phyloP scores from a whole-genome alignment of 2,113 vertebrate genomes.

The Turnix velox region DNA sequence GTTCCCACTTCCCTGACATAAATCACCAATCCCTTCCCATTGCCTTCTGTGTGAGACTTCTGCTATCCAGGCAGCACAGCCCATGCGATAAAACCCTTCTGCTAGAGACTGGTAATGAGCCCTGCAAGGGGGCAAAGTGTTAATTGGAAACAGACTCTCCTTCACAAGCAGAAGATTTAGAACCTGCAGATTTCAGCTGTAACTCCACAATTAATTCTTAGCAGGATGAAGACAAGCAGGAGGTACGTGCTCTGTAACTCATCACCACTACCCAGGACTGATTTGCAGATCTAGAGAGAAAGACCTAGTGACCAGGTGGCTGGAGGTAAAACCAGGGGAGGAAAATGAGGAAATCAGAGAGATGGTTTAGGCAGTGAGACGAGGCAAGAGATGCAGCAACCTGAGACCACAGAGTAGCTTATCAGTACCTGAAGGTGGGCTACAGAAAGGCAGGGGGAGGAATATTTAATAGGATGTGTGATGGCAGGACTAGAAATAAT shows the following conservation, averaged over 20 bases:
- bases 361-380: not conserved
- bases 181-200: not conserved
- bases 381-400: not conserved
- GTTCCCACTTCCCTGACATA: no score
- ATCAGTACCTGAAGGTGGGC: no score
- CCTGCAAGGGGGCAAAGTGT: not conserved
- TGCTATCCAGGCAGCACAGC: rapidly evolving
- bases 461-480: no score
- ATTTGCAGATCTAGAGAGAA: not conserved
- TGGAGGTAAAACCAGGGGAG: not conserved
- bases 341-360: not conserved
- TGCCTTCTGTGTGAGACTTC: rapidly evolving
- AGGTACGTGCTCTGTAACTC: rapidly evolving
- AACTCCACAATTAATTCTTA: not conserved
- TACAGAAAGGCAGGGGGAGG: no score
- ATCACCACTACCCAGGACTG: rapidly evolving
- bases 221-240: not conserved
- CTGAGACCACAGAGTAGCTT: no score
- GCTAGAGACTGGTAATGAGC: not conserved
- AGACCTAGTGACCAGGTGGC: rapidly evolving
- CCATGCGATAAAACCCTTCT: not conserved
- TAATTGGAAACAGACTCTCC: not conserved
- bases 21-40: not conserved
- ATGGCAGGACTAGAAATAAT: no score
- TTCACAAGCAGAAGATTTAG: not conserved